Base-by-base conservation (phyloP, 2,888 invertebrate species). In the Balanococcus diminutus region DNA sequence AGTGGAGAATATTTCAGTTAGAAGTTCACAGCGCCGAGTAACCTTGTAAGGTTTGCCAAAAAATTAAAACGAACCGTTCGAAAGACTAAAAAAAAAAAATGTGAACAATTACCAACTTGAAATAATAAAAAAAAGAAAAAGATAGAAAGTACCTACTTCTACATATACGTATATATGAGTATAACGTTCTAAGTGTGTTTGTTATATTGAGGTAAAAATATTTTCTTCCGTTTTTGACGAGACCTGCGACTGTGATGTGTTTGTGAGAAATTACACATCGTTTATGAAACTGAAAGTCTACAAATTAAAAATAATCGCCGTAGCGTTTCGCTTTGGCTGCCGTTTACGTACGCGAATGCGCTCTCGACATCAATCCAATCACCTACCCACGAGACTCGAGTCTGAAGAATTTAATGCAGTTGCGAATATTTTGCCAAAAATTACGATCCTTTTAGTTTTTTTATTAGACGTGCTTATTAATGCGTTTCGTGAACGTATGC, bases 231-330 rank as follows among this genome's bases (percentile, higher is more conserved):
- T 28, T 25, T 67, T 67, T 28, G 61, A 28, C 61, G 25, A 25
- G 28, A 22, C 56, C 19, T 22, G 19, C 22, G 56, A 56, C 56
- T 0, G 22, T 22, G 56, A 14, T 28, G 28, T 67, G 61, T 67
- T 67, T 67, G 22, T 28, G 61, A 67, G 28, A 67, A 67, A 67
- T 67, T 67, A 67, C 61, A 28, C 25, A n/a, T 28, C 61, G 61
- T 67, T 67, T 67, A 67, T 25, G 61, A 28, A 67, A 67, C 25
- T 25, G 61, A 28, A 67, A 67, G 61, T 28, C 61, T 67, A 67
- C 61, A 67, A 67, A 67, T 67, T 67, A 67, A 28, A 67, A 67
- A 67, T 67, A 67, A 67, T 67, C 61, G 28, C 61, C 61, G 61
- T 28, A 25, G 28, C 22, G 28, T 67, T 25, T 11, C 22, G 28